These are phyloP conservation scores for Actenoides hombroni DNA, from an alignment of 2,113 vertebrate species.

Conservation along the genomic window DNA sequence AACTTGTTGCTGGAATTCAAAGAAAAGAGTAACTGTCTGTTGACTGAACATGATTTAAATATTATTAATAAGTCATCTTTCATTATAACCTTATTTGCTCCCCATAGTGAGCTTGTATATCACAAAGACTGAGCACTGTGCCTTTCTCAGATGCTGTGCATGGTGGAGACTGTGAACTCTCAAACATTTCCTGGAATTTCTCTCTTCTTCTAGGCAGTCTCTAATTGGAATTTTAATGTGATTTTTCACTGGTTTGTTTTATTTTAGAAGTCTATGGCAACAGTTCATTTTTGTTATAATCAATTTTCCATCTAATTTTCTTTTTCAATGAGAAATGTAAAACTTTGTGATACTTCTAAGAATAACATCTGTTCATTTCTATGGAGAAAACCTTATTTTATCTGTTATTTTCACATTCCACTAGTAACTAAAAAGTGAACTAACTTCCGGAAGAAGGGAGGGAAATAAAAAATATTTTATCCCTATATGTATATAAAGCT, in stretches of 20 bases:
- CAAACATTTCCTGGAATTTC: neutral
- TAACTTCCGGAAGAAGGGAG: neutral
- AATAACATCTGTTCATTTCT: constrained; percentile 6
- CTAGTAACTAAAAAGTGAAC: neutral
- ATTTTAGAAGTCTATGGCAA: neutral
- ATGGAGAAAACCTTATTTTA: neutral
- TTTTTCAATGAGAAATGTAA: neutral
- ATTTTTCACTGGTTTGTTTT: constrained; percentile 22
- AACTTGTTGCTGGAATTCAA: neutral
- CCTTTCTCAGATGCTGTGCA: neutral
- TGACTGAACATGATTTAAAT: neutral
- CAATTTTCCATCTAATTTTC: neutral
- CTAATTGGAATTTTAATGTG: constrained; percentile 6
- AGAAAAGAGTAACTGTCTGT: neutral
- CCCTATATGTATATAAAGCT: neutral
- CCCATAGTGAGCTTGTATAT: neutral
- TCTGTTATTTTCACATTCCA: neutral
- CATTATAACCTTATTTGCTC: neutral
- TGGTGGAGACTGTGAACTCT: neutral
- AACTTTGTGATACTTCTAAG: neutral
- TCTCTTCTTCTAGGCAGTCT: neutral
- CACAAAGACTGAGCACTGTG: neutral
- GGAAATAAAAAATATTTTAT: neutral
- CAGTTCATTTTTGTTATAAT: neutral
- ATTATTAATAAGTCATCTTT: neutral